Evolutionary conservation across 2,888 invertebrate genomes (phyloP).

Genomic region (Chorisops tibialis): DNA sequence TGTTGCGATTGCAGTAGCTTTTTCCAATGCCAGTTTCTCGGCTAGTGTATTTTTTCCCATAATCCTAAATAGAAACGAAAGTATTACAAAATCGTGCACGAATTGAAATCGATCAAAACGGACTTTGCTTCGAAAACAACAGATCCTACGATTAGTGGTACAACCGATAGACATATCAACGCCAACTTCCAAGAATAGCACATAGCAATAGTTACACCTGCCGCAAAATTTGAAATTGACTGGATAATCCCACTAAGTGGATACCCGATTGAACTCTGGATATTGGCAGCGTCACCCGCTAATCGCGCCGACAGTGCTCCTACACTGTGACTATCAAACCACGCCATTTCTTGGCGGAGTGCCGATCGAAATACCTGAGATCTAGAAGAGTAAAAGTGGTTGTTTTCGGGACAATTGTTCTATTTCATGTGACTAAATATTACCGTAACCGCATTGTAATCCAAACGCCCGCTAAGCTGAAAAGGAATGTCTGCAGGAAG

Average conservation of each 20-base stretch:
- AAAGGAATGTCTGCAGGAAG: slow-evolving; percentile 70
- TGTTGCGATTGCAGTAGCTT: slow-evolving; percentile 67
- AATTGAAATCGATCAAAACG: not conserved
- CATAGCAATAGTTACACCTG: slow-evolving; percentile 61
- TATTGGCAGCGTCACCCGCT: slow-evolving; percentile 68
- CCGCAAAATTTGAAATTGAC: slow-evolving; percentile 61
- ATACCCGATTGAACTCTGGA: slow-evolving; percentile 70
- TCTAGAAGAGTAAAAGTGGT: slow-evolving; percentile 35
- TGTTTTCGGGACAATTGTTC: not conserved
- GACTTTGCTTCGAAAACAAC: slow-evolving; percentile 62
- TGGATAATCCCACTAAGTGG: slow-evolving; percentile 67
- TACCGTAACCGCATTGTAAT: slow-evolving; percentile 67
- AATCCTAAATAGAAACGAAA: slow-evolving; percentile 53
- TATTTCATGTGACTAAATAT: no score
- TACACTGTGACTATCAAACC: slow-evolving; percentile 71
- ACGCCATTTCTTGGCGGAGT: slow-evolving; percentile 69
- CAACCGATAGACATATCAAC: slow-evolving; percentile 61
- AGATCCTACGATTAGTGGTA: slow-evolving; percentile 64
- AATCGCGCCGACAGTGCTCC: slow-evolving; percentile 67
- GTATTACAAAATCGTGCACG: not conserved
- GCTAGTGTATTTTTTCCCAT: slow-evolving; percentile 58
- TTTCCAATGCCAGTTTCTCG: slow-evolving; percentile 62
- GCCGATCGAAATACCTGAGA: slow-evolving; percentile 59
- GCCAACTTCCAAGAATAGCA: slow-evolving; percentile 70
- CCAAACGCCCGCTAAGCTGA: slow-evolving; percentile 72